Conservation (phyloP, 2,888 invertebrate genomes). For the Papilio protenor region DNA sequence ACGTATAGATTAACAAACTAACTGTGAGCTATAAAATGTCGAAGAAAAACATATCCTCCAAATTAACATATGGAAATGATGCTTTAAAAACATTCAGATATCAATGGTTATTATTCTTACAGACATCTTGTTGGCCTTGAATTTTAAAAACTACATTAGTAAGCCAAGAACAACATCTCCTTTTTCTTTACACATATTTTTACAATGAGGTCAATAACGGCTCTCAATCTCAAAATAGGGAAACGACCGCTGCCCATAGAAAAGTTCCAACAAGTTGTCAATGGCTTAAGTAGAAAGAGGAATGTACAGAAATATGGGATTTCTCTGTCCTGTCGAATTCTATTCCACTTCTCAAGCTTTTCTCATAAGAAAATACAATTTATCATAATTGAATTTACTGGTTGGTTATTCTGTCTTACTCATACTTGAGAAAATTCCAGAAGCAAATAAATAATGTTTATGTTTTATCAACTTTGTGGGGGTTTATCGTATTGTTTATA, state of each 20-base stretch:
- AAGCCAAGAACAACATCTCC: background rate
- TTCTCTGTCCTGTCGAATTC: background rate
- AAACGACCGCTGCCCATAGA: too few species aligned
- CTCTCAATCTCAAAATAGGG: too few species aligned
- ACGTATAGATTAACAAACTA: too few species aligned
- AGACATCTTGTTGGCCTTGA: background rate
- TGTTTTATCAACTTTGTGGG: constrained; percentile 30
- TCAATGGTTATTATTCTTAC: background rate
- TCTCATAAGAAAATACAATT: background rate
- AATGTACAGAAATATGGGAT: too few species aligned
- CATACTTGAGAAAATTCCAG: constrained; percentile 16
- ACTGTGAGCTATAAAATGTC: background rate
- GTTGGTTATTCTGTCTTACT: background rate
- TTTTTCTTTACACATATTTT: background rate
- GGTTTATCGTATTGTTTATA: constrained; percentile 40
- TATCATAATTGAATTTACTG: background rate
- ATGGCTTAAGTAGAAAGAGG: too few species aligned
- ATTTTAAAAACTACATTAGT: background rate
- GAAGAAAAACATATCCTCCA: background rate
- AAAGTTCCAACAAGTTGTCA: too few species aligned
- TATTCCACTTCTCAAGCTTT: background rate
- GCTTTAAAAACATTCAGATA: background rate
- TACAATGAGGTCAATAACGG: too few species aligned
- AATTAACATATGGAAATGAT: constrained; percentile 6
- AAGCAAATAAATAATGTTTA: background rate